Evolutionary conservation across 2,797 vertebrate genomes (phyloP), one percentile per base, ranked within the genome.

Genomic region (Hyperoplus immaculatus): DNA sequence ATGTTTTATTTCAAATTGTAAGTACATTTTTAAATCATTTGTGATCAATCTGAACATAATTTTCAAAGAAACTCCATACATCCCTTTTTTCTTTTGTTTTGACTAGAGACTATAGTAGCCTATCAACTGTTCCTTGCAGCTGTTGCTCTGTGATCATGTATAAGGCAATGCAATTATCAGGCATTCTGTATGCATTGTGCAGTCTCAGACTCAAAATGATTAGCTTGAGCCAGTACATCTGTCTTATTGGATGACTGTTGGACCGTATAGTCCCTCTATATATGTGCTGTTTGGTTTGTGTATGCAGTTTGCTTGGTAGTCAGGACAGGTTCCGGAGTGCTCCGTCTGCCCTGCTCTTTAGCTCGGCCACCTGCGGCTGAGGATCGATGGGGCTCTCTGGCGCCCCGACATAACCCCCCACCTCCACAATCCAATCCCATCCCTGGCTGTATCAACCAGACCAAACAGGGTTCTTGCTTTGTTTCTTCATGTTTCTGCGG

Each of bases 311-410:
- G 82, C 81, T 94, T 94, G 71, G 89, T 83, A 94, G 92, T 94
- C 94, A 88, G 88, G 68, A 75, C 88, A 90, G 81, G 88, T 92
- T 91, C 79, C 16, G 0, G 60, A 84, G 75, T 69, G 79, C 82
- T 80, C 29, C 29, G 29, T 3, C 62, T 45, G 69, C 46, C 49
- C 76, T 80, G 81, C 86, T 90, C 90, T 87, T 75, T 72, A 84
- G 90, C 84, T 91, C n/a, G 80, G 83, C 92, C 93, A 93, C 95
- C 94, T 94, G 90, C 91, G 86, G 93, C 84, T 92, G 89, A 73
- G 82, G 87, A 95, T 95, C 88, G 88, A 95, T 95, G 87, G 29
- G 69, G 61, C 83, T 82, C 84, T 81, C 85, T 80, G 60, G 78
- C 80, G 77, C 80, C 75, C 77, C 56, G 82, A 53, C 78, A 85